Evolutionary conservation across 2,888 invertebrate species (phyloP).

Genomic region (Pseudococcus longispinus): DNA sequence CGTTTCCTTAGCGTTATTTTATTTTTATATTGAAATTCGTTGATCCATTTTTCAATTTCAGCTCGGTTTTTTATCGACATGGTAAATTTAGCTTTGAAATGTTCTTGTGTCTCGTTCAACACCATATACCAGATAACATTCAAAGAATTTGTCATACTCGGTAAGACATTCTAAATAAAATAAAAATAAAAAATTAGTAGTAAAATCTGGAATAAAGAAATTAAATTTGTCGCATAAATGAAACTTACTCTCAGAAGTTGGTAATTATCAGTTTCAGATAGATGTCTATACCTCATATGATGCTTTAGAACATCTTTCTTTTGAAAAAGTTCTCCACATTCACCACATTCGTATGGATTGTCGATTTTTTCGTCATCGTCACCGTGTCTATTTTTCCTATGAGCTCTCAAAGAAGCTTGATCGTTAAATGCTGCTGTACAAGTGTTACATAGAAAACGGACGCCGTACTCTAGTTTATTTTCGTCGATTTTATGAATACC

Average conservation of each 20-base stretch:
- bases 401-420: neutral
- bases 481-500: conserved; percentile 4
- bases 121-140: conserved; percentile 16
- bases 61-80: conserved; percentile 6
- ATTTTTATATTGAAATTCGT: conserved; percentile 22
- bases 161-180: neutral
- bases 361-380: conserved; percentile 19
- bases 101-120: neutral
- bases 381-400: conserved; percentile 21
- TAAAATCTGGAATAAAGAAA: neutral
- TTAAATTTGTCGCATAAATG: neutral
- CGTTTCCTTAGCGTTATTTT: conserved; percentile 7
- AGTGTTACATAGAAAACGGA: conserved; percentile 14
- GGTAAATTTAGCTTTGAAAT: conserved; percentile 40
- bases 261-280: conserved; percentile 30
- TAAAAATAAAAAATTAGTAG: neutral
- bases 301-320: neutral
- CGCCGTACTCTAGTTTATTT: conserved; percentile 11
- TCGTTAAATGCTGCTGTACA: conserved; percentile 3
- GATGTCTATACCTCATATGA: conserved; percentile 36
- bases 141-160: conserved; percentile 1
- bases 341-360: conserved; percentile 10
- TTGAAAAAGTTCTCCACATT: conserved; percentile 31
- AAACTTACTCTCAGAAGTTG: conserved; percentile 14
- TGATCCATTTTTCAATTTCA: conserved; percentile 29